Evolutionary conservation across 1,140 invertebrate species (phyloP), one percentile per base, ranked within the genome.

Genomic region (Ectropis grisescens): DNA sequence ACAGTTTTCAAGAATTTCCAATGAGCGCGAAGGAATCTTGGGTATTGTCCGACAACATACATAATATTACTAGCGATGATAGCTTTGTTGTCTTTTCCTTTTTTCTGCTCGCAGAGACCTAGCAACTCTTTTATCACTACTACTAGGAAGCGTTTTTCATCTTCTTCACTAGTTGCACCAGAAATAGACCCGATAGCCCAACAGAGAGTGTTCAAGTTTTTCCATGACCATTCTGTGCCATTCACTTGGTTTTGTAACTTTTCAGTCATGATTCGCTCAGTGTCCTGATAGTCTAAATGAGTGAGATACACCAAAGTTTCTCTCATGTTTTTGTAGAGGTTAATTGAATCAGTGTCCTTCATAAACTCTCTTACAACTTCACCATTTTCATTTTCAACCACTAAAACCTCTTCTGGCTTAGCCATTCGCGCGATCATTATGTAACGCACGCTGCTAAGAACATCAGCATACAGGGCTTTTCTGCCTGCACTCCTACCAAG

Each of bases 1-100:
- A 99, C 98, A 37, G 98, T 99, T 85, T 99, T 99, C n/a, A 99
- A 86, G 83, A 99, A 99, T 79, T 98, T 97, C 98, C 98, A 99
- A 83, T 99, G 98, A n/a, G 96, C 97, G 55, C 96, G 85, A 23
- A 99, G 85, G 84, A 99, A 99, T 28, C 98, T 86, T 29, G 98
- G 98, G 85, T 99, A 99, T 71, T 99, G 98, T 13, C 98, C 98
- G 16, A 99, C 98, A 44, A 99, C 98, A 81, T 99, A 99, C 98
- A 99, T 99, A 47, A 99, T 99, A 79, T 99, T 99, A 41, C 97
- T 98, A 3, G 98, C 98, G 64, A 99, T 98, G 33, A 99, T 99
- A 29, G 98, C 98, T 84, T 99, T 99, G 79, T 99, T 99, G 81
- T 99, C 98, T 85, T 99, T 99, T 6, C 98, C 98, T 56, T 98